Evolutionary conservation across 2,113 vertebrate genomes (phyloP).

Genomic region (Poecile atricapillus): DNA sequence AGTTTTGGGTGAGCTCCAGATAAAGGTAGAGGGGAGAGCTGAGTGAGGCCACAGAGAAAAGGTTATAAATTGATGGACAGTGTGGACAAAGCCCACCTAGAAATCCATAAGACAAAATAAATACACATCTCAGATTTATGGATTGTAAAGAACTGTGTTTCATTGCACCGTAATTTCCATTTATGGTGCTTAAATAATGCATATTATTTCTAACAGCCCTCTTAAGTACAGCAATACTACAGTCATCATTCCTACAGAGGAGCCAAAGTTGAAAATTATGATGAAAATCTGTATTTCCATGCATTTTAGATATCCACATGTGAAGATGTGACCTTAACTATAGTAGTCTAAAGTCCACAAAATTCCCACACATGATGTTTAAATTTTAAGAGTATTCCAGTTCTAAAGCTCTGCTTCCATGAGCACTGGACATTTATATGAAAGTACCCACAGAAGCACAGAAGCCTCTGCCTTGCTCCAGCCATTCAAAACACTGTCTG

Average conservation of each 20-base stretch:
- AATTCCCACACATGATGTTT: background rate
- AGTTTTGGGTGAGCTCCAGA: background rate
- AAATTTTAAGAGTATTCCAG: background rate
- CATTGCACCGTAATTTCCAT: background rate
- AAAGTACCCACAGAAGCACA: background rate
- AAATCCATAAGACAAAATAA: background rate
- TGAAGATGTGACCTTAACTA: background rate
- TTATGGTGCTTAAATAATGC: background rate
- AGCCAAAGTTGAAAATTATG: background rate
- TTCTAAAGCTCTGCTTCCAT: background rate
- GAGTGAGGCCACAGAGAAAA: background rate
- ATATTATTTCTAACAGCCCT: background rate
- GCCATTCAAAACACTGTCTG: background rate
- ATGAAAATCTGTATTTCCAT: background rate
- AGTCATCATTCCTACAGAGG: background rate
- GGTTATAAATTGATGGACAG: background rate
- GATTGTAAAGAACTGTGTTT: background rate
- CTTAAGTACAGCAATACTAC: background rate
- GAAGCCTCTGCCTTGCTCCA: background rate
- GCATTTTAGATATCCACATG: background rate
- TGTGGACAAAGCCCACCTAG: background rate
- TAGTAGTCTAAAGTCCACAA: background rate
- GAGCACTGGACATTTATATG: background rate
- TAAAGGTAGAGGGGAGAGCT: background rate
- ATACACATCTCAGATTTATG: background rate